Base-by-base conservation (phyloP, 92 coral and sea anemone genomes). In the Actinostola sp. region DNA sequence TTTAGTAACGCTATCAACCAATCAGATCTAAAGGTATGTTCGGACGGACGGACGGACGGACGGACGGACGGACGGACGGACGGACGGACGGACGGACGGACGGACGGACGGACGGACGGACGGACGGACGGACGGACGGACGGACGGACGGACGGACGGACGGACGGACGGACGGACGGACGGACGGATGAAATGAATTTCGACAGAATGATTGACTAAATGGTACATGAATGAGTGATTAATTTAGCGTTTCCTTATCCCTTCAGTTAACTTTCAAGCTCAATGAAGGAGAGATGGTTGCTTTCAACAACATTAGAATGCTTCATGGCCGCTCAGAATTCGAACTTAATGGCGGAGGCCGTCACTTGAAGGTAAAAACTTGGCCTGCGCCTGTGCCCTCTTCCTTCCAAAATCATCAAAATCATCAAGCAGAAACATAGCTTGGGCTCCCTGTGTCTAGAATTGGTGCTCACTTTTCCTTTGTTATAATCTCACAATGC, bases 341-440 rank as follows among this genome's bases (percentile, higher is more conserved):
- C 46, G 77, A 75, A 6, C 26, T 65, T 13, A 87, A 90, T 70
- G 84, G 79, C 6, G 96, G 92, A 30, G 71, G 73, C 8, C 75
- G 96, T 21, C 80, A 78, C 28, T 54, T 90, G 0, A 80, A 67
- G 82, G 96, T 90, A 63, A 27, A 62, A n/a, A n/a, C n/a, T n/a
- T n/a, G n/a, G n/a, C n/a, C n/a, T n/a, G n/a, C n/a, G n/a, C n/a
- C n/a, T n/a, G n/a, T n/a, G n/a, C n/a, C n/a, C n/a, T n/a, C n/a
- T n/a, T n/a, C n/a, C n/a, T n/a, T n/a, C n/a, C n/a, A n/a, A n/a
- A n/a, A n/a, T n/a, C n/a, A n/a, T n/a, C n/a, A n/a, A n/a, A n/a
- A n/a, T n/a, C n/a, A n/a, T n/a, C n/a, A n/a, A n/a, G n/a, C n/a
- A n/a, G n/a, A n/a, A n/a, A n/a, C n/a, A n/a, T n/a, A n/a, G n/a